Conservation (phyloP, 1,140 invertebrate species). For the Halotydeus destructor region DNA sequence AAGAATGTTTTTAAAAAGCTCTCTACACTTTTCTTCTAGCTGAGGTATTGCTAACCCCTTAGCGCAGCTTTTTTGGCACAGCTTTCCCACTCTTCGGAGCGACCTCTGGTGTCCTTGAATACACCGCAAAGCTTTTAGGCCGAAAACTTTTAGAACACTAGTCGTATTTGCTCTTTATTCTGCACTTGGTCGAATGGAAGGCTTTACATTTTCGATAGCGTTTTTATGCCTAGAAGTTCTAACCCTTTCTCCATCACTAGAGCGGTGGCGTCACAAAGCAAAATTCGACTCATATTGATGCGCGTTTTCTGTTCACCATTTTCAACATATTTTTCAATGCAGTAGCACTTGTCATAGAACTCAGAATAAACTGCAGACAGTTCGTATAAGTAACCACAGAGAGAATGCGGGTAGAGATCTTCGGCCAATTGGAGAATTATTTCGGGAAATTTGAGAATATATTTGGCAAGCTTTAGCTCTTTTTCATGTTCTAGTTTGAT, state of each 20-base stretch:
- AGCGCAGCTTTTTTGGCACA: no score
- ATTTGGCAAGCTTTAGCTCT: constrained; percentile 87
- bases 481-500: constrained; percentile 52
- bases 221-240: constrained; percentile 69
- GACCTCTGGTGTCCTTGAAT: no score
- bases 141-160: no score
- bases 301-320: constrained; percentile 45
- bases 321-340: constrained; percentile 51
- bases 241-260: constrained; percentile 66
- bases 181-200: constrained; percentile 1
- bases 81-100: no score
- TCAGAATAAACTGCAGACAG: constrained; percentile 72
- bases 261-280: constrained; percentile 81
- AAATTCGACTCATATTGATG: constrained; percentile 62
- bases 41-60: no score
- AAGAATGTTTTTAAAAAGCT: no score
- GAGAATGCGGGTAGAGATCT: constrained; percentile 61
- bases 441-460: constrained; percentile 51
- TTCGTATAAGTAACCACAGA: constrained; percentile 93
- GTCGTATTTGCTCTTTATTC: no score
- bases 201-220: constrained; percentile 73
- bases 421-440: constrained; percentile 57
- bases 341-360: constrained; percentile 96
- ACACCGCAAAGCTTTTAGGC: no score
- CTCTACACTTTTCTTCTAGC: no score